These are phyloP conservation scores for Nectonema munidae DNA, from an alignment of 2,888 invertebrate species.

Conservation along the genomic window DNA sequence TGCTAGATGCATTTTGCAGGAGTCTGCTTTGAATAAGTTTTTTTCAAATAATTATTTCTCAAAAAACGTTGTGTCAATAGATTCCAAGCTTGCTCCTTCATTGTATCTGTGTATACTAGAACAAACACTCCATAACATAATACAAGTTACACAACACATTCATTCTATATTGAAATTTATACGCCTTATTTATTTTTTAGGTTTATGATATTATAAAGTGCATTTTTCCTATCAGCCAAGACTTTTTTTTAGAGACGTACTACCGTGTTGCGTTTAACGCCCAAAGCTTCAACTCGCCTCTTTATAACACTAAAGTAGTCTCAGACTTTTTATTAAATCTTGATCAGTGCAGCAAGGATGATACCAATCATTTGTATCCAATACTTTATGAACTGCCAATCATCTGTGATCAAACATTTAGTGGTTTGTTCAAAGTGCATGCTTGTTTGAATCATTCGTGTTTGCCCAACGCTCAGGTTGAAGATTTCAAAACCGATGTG, in stretches of 20 bases:
- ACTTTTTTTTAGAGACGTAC: conserved; percentile 20
- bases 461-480: conserved; percentile 19
- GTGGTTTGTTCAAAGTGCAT: conserved; percentile 20
- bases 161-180: no score
- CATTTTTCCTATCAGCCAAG: conserved; percentile 18
- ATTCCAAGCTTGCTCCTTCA: no score
- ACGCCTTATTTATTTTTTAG: no score
- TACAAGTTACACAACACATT: no score
- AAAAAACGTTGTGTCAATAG: no score
- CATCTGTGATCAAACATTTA: conserved; percentile 19
- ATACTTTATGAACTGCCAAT: not conserved
- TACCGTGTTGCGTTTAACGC: conserved; percentile 19
- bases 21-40: no score
- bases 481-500: conserved; percentile 16
- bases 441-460: conserved; percentile 21
- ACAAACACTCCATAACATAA: no score
- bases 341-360: not conserved
- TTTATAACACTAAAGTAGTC: conserved; percentile 18
- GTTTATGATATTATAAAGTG: no score
- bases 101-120: no score
- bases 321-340: conserved; percentile 14
- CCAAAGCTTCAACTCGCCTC: conserved; percentile 19
- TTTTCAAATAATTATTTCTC: no score
- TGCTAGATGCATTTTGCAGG: no score
- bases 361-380: not conserved